phyloP scores from a whole-genome alignment of 2,113 vertebrate species.

The Esox niger region DNA sequence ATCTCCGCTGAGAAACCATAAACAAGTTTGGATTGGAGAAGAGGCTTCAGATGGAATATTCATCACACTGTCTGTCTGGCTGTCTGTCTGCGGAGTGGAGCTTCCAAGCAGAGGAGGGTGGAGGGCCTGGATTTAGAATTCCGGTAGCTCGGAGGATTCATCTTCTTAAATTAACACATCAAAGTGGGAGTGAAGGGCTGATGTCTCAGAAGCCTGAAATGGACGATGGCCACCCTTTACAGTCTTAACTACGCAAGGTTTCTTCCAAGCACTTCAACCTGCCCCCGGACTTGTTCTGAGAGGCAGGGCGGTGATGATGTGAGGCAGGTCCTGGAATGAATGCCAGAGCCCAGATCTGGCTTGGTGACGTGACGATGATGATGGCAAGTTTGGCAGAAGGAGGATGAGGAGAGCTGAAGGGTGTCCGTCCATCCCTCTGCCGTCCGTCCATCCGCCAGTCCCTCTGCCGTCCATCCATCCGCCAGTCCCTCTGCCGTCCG shows the following conservation, averaged over 20 bases:
- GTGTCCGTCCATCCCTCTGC: neutral
- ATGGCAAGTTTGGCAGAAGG: neutral
- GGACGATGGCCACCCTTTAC: constrained; percentile 29
- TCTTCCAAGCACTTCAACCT: neutral
- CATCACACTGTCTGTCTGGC: neutral
- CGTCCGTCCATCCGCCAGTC: neutral
- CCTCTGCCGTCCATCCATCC: no score
- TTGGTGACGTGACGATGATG: neutral
- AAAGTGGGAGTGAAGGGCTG: constrained; percentile 15
- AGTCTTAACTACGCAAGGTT: constrained; percentile 18
- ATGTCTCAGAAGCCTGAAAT: neutral
- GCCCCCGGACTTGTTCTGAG: constrained; percentile 20
- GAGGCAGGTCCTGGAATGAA: neutral
- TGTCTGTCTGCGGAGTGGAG: neutral
- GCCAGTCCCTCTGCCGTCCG: no score
- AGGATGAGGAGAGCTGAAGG: neutral
- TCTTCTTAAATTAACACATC: constrained; percentile 50
- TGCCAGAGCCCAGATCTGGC: neutral
- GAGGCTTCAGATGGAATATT: neutral
- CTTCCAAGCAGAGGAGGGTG: constrained; percentile 24
- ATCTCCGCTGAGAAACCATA: constrained; percentile 13
- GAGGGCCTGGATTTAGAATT: constrained; percentile 25
- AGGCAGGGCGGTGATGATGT: neutral
- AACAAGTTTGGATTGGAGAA: constrained; percentile 11
- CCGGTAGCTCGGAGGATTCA: constrained; percentile 26